phyloP scores from a whole-genome alignment of 2,113 vertebrate species.

The Pangasianodon gigas region DNA sequence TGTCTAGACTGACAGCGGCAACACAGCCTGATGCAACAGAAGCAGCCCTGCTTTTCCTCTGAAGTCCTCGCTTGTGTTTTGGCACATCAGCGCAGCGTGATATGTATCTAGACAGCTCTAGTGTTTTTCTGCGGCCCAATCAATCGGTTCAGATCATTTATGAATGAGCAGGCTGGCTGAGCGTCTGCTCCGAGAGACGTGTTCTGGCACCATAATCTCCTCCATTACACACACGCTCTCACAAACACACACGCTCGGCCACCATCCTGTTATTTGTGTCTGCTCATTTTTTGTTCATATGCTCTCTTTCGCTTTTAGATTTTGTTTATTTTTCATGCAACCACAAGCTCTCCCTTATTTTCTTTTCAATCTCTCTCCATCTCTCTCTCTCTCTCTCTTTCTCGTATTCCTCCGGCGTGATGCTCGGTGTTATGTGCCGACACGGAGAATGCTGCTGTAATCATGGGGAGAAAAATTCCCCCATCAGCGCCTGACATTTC shows the following conservation, averaged over 20 bases:
- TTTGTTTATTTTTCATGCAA: background rate
- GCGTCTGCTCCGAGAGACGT: constrained; percentile 64
- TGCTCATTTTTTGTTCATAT: background rate
- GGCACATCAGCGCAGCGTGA: constrained; percentile 64
- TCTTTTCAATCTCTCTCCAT: background rate
- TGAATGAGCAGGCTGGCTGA: constrained; percentile 71
- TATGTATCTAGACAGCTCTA: constrained; percentile 71
- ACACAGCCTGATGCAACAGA: constrained; percentile 43
- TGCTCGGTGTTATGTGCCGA: constrained; percentile 17
- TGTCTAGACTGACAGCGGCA: constrained; percentile 26
- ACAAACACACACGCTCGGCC: background rate
- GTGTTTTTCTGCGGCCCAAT: constrained; percentile 66
- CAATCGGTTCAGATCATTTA: constrained; percentile 75
- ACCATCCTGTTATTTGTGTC: background rate
- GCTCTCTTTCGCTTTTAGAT: background rate
- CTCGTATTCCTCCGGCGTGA: constrained; percentile 20
- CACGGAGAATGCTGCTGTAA: constrained; percentile 28
- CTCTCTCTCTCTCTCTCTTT: background rate
- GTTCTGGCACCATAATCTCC: constrained; percentile 60
- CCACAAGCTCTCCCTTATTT: background rate
- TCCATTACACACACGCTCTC: constrained; percentile 15
- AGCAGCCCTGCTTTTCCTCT: constrained; percentile 47
- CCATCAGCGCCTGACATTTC: constrained; percentile 14
- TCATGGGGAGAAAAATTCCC: constrained; percentile 13
- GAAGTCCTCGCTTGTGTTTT: constrained; percentile 65